phyloP scores from a whole-genome alignment of 2,888 invertebrate species.

The Plemyria rubiginata region DNA sequence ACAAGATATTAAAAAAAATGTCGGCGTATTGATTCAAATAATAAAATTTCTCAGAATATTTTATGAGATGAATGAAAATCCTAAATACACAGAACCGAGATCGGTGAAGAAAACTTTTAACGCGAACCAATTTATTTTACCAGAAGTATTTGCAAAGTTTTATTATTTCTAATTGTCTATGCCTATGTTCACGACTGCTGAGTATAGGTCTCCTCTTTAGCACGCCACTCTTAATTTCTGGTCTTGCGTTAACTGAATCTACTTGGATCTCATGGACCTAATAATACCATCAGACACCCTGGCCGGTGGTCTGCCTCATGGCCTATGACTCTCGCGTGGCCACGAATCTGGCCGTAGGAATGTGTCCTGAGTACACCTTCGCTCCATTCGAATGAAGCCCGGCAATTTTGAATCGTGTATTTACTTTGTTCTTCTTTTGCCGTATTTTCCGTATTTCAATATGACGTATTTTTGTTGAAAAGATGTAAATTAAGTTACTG shows the following conservation, averaged over 20 bases:
- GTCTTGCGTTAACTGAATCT: too few relatives aligned
- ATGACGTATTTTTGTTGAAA: constrained; percentile 5
- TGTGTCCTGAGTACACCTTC: constrained; percentile 4
- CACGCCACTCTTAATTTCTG: too few relatives aligned
- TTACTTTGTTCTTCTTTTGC: constrained; percentile 12
- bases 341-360: constrained; percentile 3
- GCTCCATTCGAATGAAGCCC: background rate
- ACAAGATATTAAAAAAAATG: background rate
- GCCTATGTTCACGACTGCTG: too few relatives aligned
- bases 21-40: constrained; percentile 5
- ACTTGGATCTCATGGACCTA: too few relatives aligned
- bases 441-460: constrained; percentile 8
- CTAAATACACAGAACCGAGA: constrained; percentile 43
- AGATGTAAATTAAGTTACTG: constrained; percentile 6
- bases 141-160: constrained; percentile 35
- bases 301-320: too few relatives aligned
- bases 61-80: constrained; percentile 31
- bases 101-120: constrained; percentile 41
- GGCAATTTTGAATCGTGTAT: constrained; percentile 10
- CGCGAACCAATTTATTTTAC: constrained; percentile 41
- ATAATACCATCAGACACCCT: too few relatives aligned
- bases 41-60: constrained; percentile 15
- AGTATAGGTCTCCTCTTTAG: too few relatives aligned
- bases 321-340: too few relatives aligned
- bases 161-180: too few relatives aligned